phyloP scores from a whole-genome alignment of 2,888 invertebrate genomes.

The Nephrotoma flavescens region DNA sequence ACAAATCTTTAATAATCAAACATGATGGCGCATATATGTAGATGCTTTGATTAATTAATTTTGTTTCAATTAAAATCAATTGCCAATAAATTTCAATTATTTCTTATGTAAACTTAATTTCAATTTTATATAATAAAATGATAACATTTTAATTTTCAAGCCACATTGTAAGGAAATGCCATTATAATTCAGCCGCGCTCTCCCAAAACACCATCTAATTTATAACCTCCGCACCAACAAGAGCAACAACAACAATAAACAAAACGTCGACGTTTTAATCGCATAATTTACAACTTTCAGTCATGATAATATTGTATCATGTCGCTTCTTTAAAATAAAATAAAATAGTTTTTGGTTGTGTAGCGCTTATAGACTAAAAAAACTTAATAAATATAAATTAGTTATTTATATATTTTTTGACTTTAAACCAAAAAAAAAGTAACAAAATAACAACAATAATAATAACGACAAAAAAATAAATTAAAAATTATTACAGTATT shows the following conservation, averaged over 20 bases:
- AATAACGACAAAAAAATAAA: neutral
- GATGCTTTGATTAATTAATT: no score
- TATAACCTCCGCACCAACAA: neutral
- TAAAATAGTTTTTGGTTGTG: neutral
- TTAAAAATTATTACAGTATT: neutral
- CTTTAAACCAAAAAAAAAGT: neutral
- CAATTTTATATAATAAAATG: neutral
- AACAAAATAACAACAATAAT: neutral
- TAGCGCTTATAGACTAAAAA: neutral
- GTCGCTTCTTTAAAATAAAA: neutral
- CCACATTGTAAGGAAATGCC: neutral
- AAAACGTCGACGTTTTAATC: neutral
- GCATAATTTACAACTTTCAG: neutral
- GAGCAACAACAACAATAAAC: neutral
- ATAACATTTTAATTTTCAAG: neutral
- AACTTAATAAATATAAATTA: neutral
- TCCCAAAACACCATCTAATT: neutral
- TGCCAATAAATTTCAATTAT: no score
- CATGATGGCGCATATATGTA: no score
- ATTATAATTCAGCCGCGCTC: neutral
- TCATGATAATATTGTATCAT: neutral
- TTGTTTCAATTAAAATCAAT: no score
- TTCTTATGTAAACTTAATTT: no score
- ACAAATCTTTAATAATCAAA: no score
- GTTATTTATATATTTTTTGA: neutral